Conservation (phyloP, 1,140 invertebrate species). For the Delia radicum region DNA sequence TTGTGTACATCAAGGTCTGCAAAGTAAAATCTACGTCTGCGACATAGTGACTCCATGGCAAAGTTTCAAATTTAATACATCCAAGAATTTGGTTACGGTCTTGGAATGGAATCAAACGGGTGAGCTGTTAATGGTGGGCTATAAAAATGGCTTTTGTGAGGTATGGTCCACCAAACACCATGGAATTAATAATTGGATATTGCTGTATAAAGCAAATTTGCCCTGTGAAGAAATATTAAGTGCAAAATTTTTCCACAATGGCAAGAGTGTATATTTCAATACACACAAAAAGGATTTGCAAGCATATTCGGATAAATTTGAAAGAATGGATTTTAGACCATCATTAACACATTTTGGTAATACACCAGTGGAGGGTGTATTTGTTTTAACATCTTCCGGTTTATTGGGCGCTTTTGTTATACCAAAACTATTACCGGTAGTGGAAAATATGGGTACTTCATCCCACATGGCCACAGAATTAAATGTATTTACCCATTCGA, state of each 20-base stretch:
- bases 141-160: constrained; percentile 71
- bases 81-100: constrained; percentile 66
- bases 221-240: constrained; percentile 79
- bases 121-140: constrained; percentile 74
- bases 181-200: constrained; percentile 78
- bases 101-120: constrained; percentile 85
- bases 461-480: constrained; percentile 37
- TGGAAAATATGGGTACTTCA: not conserved
- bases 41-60: constrained; percentile 81
- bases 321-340: constrained; percentile 71
- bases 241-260: constrained; percentile 73
- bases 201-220: constrained; percentile 58
- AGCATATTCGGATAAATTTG: constrained; percentile 84
- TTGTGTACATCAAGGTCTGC: constrained; percentile 68
- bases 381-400: constrained; percentile 81
- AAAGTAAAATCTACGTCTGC: constrained; percentile 68
- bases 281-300: constrained; percentile 74
- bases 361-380: constrained; percentile 75
- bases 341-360: constrained; percentile 84
- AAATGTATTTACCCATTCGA: constrained; percentile 64
- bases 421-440: constrained; percentile 1
- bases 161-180: constrained; percentile 78
- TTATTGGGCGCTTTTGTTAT: constrained; percentile 73
- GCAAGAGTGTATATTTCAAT: constrained; percentile 65
- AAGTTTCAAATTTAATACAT: constrained; percentile 62